Conservation (phyloP, 2,113 vertebrate genomes). For the Chrysochloris asiatica region DNA sequence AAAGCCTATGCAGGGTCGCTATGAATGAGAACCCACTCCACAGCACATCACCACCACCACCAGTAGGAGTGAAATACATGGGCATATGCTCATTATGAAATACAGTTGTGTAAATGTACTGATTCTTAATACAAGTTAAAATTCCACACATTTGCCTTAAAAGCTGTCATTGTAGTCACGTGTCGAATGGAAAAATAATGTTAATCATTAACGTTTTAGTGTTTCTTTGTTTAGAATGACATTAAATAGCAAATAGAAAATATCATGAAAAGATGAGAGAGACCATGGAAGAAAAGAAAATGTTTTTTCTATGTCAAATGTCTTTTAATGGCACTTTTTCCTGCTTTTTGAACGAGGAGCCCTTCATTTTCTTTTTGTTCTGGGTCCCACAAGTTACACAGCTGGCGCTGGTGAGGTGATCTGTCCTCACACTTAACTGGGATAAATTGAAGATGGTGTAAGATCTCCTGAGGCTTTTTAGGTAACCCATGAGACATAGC, state of each 20-base stretch:
- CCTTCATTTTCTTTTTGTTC: neutral
- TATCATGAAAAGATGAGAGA: neutral
- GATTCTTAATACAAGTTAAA: neutral
- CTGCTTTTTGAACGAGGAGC: neutral
- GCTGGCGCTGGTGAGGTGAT: neutral
- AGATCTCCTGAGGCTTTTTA: neutral
- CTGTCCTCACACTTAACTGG: neutral
- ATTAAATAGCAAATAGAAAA: constrained; percentile 20
- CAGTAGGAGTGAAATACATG: neutral
- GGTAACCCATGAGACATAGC: neutral
- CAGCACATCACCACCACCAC: too few relatives aligned
- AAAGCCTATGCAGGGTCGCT: too few relatives aligned
- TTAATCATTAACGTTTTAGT: constrained; percentile 4
- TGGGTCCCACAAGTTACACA: neutral
- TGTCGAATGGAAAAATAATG: neutral
- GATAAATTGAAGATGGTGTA: neutral
- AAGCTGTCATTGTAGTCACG: neutral
- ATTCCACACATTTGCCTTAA: neutral
- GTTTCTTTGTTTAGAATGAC: constrained; percentile 7
- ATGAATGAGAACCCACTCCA: too few relatives aligned
- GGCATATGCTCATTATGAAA: neutral
- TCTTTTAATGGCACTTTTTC: neutral
- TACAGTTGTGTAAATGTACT: neutral
- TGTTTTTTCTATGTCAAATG: too few relatives aligned
- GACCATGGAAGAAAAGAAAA: neutral